Evolutionary conservation across 1,140 invertebrate genomes (phyloP).

Genomic region (Leptoteleia sp.): DNA sequence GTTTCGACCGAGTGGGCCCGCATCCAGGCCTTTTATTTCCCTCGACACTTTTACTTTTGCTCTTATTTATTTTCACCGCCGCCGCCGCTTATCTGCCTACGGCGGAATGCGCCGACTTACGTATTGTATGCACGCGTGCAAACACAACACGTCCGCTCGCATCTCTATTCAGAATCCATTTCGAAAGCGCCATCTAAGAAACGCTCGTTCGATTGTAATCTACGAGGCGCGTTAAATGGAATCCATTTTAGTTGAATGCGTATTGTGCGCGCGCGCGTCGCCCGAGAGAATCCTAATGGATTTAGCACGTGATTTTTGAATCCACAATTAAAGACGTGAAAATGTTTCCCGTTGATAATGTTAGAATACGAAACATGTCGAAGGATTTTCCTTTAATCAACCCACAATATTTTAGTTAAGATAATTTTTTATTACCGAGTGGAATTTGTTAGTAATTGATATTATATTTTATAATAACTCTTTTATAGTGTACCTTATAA

Average conservation of each 20-base stretch:
- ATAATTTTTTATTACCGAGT: too few relatives aligned
- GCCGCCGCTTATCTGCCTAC: slow-evolving; percentile 32
- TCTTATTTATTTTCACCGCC: slow-evolving; percentile 52
- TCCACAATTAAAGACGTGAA: slow-evolving; percentile 8
- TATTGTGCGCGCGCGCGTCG: slow-evolving; percentile 20
- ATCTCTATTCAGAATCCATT: slow-evolving; percentile 52
- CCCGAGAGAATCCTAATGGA: slow-evolving; percentile 8
- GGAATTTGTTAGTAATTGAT: too few relatives aligned
- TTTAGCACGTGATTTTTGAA: slow-evolving; percentile 48
- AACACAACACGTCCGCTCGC: slow-evolving; percentile 36
- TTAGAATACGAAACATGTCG: too few relatives aligned
- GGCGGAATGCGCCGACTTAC: slow-evolving; percentile 14
- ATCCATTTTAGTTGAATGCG: slow-evolving; percentile 54
- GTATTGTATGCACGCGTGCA: slow-evolving; percentile 7
- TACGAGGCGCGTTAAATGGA: slow-evolving; percentile 42
- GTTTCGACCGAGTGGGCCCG: slow-evolving; percentile 41
- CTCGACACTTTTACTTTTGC: slow-evolving; percentile 55
- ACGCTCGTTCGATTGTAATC: slow-evolving; percentile 50
- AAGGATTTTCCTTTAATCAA: too few relatives aligned
- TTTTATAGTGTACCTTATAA: too few relatives aligned
- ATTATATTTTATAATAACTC: too few relatives aligned
- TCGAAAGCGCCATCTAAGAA: slow-evolving; percentile 46
- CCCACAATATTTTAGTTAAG: too few relatives aligned
- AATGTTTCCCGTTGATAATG: too few relatives aligned
- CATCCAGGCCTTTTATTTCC: slow-evolving; percentile 40